Percentiles rank a stretch among this genome's conserved stretches.
Conservation (phyloP, 2,797 vertebrate species). For the Streptopelia turtur region DNA sequence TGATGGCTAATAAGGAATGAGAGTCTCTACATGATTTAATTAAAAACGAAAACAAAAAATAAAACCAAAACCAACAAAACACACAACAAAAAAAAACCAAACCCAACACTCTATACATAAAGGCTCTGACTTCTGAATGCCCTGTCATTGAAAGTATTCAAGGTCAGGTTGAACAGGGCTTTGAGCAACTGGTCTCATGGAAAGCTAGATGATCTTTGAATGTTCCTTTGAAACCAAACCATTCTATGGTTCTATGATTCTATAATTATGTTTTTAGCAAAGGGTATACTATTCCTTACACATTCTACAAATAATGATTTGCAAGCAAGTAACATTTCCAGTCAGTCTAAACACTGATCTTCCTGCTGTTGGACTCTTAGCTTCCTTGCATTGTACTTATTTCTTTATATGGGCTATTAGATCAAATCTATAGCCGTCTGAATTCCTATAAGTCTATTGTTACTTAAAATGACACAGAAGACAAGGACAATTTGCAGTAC, state of each 20-base stretch:
- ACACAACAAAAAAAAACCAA: no score
- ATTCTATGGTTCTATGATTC: not conserved
- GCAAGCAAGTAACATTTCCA: not conserved
- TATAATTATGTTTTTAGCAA: not conserved
- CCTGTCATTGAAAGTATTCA: not conserved
- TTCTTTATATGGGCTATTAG: not conserved
- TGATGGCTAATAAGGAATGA: not conserved
- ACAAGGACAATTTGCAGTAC: not conserved
- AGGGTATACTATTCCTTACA: not conserved
- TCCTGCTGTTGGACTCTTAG: not conserved
- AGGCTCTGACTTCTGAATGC: not conserved
- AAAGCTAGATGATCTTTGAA: not conserved
- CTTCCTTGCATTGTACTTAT: not conserved
- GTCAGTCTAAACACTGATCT: not conserved
- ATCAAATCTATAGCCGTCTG: not conserved
- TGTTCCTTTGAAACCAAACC: not conserved
- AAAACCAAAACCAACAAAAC: no score
- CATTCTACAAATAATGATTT: not conserved
- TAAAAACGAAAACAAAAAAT: no score
- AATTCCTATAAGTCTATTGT: not conserved
- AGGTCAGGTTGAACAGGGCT: not conserved
- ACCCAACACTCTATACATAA: not conserved
- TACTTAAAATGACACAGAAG: constrained; percentile 7
- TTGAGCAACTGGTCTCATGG: no score
- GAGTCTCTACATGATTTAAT: not conserved